Evolutionary conservation across 2,113 vertebrate genomes (phyloP), one percentile per base, ranked within the genome.

Genomic region (Cavia aperea): DNA sequence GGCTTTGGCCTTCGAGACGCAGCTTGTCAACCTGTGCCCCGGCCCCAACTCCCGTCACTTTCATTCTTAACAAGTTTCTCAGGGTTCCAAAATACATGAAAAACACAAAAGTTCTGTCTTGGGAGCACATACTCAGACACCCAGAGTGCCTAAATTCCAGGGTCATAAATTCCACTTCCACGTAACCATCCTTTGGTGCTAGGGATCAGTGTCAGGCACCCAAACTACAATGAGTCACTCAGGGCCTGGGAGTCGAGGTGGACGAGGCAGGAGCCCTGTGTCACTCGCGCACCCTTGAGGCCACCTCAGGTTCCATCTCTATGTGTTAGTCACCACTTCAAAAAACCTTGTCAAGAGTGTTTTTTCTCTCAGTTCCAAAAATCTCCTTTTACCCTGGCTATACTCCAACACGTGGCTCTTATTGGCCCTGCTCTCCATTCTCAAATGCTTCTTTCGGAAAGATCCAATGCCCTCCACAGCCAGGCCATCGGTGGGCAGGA

Each of bases 321-420:
- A 13, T 2, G 4, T 43, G 62, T 13, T 2, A 18, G 19, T 12
- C 12, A 51, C 63, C 62, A 54, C 70, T 56, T 24, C 43, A 46
- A n/a, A 62, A 19, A 11, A 39, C 31, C 7, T 36, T n/a, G 29
- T 11, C 36, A n/a, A 39, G 39, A 43, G 24, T 75, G 72, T 49
- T 84, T 77, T 23, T 4, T 33, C 66, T 70, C 89, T 86, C 11
- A 89, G 0, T 31, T 29, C 46, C 49, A 75, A 62, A 36, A 63
- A 33, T 51, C 36, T 18, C 14, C 73, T 79, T 97, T 98, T 96
- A 98, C 98, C 97, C 97, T 95, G 96, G 82, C 49, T 86, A 62
- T 87, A 93, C 63, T 96, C 95, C 66, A 94, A 82, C 39, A 94
- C 21, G 82, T 58, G 29, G 91, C 86, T 81, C 87, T 96, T 39